Percentiles rank a stretch among this genome's conserved stretches.
These are phyloP conservation scores for Parnassius mnemosyne DNA, from an alignment of 2,888 invertebrate genomes.

Conservation along the genomic window DNA sequence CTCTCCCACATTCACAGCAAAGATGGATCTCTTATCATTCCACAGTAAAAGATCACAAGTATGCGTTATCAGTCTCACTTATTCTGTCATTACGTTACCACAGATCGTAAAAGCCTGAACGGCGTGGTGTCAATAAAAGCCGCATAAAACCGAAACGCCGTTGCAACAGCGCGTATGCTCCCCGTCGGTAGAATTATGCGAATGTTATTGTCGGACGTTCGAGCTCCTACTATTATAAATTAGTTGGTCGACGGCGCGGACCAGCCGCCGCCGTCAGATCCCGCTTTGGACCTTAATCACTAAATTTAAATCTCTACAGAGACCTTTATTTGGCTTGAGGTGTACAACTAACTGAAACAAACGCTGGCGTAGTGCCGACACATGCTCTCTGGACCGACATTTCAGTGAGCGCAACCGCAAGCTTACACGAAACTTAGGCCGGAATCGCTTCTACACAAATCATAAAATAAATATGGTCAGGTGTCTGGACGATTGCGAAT, in stretches of 20 bases:
- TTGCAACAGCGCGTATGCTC: neutral
- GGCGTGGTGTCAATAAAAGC: constrained; percentile 41
- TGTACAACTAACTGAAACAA: constrained; percentile 43
- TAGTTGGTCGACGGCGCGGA: constrained; percentile 52
- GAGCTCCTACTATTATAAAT: constrained; percentile 56
- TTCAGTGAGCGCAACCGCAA: constrained; percentile 48
- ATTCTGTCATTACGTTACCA: constrained; percentile 75
- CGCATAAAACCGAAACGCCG: constrained; percentile 42
- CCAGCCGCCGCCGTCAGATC: constrained; percentile 59
- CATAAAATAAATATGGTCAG: constrained; percentile 19
- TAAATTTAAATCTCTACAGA: constrained; percentile 57
- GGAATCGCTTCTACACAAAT: constrained; percentile 41
- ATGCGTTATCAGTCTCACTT: constrained; percentile 79
- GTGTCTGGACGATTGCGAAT: constrained; percentile 1
- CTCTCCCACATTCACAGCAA: constrained; percentile 33
- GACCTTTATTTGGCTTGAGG: constrained; percentile 53
- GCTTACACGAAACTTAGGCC: constrained; percentile 49
- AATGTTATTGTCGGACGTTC: constrained; percentile 44
- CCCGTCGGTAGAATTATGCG: constrained; percentile 41
- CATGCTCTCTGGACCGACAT: constrained; percentile 32
- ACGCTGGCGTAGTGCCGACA: constrained; percentile 36
- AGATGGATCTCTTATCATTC: constrained; percentile 43
- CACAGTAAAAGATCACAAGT: constrained; percentile 59
- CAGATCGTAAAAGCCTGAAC: constrained; percentile 56
- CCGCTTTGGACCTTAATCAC: constrained; percentile 45